Evolutionary conservation across 2,888 invertebrate genomes (phyloP).

Genomic region (Synanthedon myopaeformis): DNA sequence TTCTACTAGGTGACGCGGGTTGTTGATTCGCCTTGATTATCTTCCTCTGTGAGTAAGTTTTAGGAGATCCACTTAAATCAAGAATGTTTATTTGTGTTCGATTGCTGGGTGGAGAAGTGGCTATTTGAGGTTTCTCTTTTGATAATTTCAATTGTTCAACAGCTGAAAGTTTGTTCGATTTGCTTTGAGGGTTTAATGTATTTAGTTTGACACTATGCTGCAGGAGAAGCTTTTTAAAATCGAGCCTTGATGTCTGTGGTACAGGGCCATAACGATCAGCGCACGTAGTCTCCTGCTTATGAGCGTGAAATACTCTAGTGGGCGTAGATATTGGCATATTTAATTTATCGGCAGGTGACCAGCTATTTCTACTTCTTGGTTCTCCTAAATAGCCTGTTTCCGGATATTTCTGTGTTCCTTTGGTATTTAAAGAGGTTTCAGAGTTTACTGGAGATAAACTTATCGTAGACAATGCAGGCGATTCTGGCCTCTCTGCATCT

Average conservation of each 20-base stretch:
- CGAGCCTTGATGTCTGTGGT: constrained; percentile 82
- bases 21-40: constrained; percentile 60
- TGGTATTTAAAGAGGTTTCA: constrained; percentile 52
- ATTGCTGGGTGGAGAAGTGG: constrained; percentile 31
- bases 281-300: constrained; percentile 60
- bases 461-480: constrained; percentile 52
- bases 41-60: constrained; percentile 75
- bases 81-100: constrained; percentile 73
- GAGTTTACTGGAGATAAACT: constrained; percentile 66
- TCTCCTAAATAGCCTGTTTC: constrained; percentile 74
- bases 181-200: constrained; percentile 64
- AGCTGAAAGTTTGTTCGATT: constrained; percentile 76
- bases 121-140: constrained; percentile 58
- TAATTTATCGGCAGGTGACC: constrained; percentile 70
- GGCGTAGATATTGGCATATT: constrained; percentile 29
- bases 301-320: constrained; percentile 20
- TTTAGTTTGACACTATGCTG: constrained; percentile 79
- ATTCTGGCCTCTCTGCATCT: constrained; percentile 61
- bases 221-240: constrained; percentile 84
- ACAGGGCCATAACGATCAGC: constrained; percentile 73
- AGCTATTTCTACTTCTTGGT: constrained; percentile 71
- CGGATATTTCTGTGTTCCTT: constrained; percentile 59
- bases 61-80: constrained; percentile 78
- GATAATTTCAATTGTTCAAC: constrained; percentile 83
- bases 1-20: constrained; percentile 68